Evolutionary conservation across 2,888 invertebrate genomes (phyloP).

Genomic region (Pomacea canaliculata): DNA sequence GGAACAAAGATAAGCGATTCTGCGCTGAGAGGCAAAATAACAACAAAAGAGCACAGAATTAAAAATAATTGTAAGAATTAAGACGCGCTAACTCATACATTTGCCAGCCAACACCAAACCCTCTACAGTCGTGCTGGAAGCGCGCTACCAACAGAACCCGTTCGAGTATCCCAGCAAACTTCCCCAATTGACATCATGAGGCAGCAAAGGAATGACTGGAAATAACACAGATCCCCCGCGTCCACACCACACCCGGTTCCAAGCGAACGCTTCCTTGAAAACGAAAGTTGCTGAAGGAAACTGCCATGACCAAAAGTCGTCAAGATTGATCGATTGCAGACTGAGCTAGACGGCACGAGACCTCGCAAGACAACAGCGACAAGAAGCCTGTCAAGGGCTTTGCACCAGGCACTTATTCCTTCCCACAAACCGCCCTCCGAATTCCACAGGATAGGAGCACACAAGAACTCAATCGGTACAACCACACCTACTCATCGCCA

Average conservation of each 20-base stretch:
- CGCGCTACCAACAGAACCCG: conserved; percentile 20
- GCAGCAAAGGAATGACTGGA: conserved; percentile 15
- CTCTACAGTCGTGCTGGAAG: conserved; percentile 8
- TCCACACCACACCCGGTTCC: conserved; percentile 15
- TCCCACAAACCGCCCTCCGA: conserved; percentile 22
- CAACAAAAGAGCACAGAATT: not conserved
- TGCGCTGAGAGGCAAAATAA: not conserved
- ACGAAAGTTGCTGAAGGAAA: conserved; percentile 1
- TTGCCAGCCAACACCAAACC: not conserved
- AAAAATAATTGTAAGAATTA: not conserved
- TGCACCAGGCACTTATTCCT: conserved; percentile 18
- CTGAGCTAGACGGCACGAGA: conserved; percentile 19
- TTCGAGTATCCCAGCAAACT: conserved; percentile 20
- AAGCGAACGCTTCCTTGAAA: conserved; percentile 10
- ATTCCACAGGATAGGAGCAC: conserved; percentile 15
- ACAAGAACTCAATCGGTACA: conserved; percentile 24
- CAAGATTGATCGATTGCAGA: conserved; percentile 22
- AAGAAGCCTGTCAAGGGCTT: conserved; percentile 26
- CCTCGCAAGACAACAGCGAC: conserved; percentile 20
- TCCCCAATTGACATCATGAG: conserved; percentile 9
- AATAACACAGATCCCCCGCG: not conserved
- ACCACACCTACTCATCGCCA: conserved; percentile 26
- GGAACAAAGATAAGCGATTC: not conserved
- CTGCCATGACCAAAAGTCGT: conserved; percentile 15
- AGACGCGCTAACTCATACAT: not conserved